Percentiles rank a stretch among this genome's conserved stretches.
These are phyloP conservation scores for Nematostella vectensis DNA, from an alignment of 92 coral and sea anemone genomes.

Conservation along the genomic window DNA sequence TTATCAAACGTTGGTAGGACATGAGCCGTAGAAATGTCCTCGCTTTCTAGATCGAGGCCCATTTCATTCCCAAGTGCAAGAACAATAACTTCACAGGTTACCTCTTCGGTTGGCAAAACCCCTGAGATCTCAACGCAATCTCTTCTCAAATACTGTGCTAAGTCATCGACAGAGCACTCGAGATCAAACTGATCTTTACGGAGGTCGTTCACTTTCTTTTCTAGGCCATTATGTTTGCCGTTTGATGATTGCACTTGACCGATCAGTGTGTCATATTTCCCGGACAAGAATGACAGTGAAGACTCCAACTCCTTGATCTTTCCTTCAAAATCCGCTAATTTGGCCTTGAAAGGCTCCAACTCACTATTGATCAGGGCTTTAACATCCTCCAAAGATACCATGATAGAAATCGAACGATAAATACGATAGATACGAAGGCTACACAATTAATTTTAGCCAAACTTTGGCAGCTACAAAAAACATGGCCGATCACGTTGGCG, in stretches of 20 bases:
- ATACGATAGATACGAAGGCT: too few relatives aligned
- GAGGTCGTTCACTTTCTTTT: neutral
- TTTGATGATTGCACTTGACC: conserved; percentile 9
- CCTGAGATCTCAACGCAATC: conserved; percentile 29
- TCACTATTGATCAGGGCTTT: conserved; percentile 12
- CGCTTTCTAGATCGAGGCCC: conserved; percentile 3
- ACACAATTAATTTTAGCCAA: too few relatives aligned
- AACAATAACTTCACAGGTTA: conserved; percentile 15
- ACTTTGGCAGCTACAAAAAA: too few relatives aligned
- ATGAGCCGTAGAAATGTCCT: conserved; percentile 16
- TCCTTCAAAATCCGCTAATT: conserved; percentile 6
- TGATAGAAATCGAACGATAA: too few relatives aligned
- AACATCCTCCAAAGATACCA: conserved; percentile 15
- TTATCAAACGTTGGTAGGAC: conserved; percentile 17
- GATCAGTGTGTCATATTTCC: conserved; percentile 8
- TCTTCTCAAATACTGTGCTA: conserved; percentile 27
- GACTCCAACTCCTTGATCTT: conserved; percentile 9
- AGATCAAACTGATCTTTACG: neutral
- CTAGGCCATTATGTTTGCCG: neutral
- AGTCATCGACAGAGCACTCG: conserved; percentile 12
- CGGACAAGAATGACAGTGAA: conserved; percentile 5
- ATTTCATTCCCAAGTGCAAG: conserved; percentile 6
- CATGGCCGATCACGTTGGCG: too few relatives aligned
- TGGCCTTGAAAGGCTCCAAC: conserved; percentile 11
- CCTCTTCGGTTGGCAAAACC: conserved; percentile 6